These are phyloP conservation scores for Odontomachus brunneus DNA, from an alignment of 1,140 invertebrate species.

Conservation along the genomic window DNA sequence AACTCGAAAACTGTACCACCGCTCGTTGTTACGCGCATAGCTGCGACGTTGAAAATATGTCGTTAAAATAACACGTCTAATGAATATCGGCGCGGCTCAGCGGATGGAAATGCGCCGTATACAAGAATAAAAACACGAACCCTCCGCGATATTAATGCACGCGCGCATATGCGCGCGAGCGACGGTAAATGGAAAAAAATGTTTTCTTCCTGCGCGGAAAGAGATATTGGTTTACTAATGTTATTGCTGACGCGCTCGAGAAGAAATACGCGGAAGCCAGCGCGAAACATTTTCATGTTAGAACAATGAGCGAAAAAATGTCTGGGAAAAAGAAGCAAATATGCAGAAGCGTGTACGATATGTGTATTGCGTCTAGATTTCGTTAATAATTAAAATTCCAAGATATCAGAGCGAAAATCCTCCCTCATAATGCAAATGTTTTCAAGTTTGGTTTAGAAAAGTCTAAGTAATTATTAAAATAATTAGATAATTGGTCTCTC, in stretches of 20 bases:
- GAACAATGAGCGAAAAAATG: neutral
- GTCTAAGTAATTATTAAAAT: no score
- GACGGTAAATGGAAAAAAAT: neutral
- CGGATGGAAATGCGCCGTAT: slow-evolving; percentile 23
- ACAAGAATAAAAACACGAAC: slow-evolving; percentile 20
- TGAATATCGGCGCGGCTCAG: slow-evolving; percentile 16
- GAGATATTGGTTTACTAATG: slow-evolving; percentile 10
- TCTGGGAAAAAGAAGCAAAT: no score
- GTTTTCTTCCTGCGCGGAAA: neutral
- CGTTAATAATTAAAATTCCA: no score
- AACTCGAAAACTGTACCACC: no score
- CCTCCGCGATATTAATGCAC: neutral
- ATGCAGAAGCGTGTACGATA: no score
- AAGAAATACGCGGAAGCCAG: neutral
- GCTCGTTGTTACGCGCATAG: neutral
- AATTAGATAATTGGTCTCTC: no score
- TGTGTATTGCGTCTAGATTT: no score
- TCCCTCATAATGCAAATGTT: no score
- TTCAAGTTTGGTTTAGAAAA: no score
- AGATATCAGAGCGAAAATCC: no score
- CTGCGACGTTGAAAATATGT: slow-evolving; percentile 36
- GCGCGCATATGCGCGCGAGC: neutral
- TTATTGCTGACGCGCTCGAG: neutral
- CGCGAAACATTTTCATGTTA: neutral
- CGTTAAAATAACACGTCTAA: slow-evolving; percentile 51